These are phyloP conservation scores for Caracal caracal DNA, from an alignment of 2,113 vertebrate species.

Conservation along the genomic window DNA sequence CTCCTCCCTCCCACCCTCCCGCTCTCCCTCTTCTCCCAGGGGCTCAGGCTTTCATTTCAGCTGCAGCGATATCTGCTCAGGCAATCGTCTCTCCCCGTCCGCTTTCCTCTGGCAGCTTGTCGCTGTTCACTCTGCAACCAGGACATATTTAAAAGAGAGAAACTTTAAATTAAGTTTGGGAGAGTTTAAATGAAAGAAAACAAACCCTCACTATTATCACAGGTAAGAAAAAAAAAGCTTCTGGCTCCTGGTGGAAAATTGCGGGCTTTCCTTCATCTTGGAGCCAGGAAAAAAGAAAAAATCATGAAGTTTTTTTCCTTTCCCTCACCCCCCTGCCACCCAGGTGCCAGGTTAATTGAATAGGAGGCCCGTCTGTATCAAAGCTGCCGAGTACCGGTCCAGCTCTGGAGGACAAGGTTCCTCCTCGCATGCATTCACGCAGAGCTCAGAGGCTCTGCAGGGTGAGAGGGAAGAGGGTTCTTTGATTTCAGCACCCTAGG, in stretches of 20 bases:
- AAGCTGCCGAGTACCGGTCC: not conserved
- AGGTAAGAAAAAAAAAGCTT: slow-evolving; percentile 37
- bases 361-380: not conserved
- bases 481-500: not conserved
- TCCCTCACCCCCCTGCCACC: not conserved
- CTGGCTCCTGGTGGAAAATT: not conserved
- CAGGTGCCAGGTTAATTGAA: not conserved
- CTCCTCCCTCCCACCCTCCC: not conserved
- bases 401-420: not conserved
- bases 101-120: not conserved
- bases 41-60: slow-evolving; percentile 64
- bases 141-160: slow-evolving; percentile 68
- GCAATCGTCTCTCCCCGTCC: slow-evolving; percentile 38
- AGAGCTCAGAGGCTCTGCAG: not conserved
- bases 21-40: not conserved
- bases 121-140: slow-evolving; percentile 3
- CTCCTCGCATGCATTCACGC: rapidly evolving
- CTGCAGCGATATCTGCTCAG: slow-evolving; percentile 34
- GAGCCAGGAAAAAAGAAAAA: not conserved
- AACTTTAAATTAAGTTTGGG: slow-evolving; percentile 80
- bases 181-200: slow-evolving; percentile 71
- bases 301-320: not conserved
- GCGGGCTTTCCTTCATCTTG: not conserved
- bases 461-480: not conserved
- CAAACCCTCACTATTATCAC: slow-evolving; percentile 36